Evolutionary conservation across 30 jellyfish, hydroid and myxozoan genomes (phyloP), one percentile per base, ranked within the genome.

Genomic region (Hydractinia symbiolongicarpus): DNA sequence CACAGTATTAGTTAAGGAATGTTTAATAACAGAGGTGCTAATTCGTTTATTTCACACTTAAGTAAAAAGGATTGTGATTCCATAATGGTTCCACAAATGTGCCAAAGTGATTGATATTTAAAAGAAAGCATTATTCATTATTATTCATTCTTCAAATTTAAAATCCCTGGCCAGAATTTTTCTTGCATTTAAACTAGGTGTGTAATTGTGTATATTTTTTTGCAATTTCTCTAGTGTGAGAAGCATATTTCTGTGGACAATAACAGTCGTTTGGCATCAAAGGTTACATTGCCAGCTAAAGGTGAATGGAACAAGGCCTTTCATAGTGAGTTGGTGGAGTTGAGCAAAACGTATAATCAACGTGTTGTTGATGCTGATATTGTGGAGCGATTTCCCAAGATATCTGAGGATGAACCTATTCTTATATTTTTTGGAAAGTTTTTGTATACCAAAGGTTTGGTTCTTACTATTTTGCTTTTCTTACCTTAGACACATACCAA

Each of bases 341-440:
- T 75, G 80, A 15, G 77, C 19, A 55, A 75, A 30, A 54, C 76
- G 16, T 75, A 54, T 55, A 75, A 75, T 54, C 83, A 75, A 55
- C 83, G 83, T 14, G 75, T 53, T 17, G 83, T 75, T 30, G 83
- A 75, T 75, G 5, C 76, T 49, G 83, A 75, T 54, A 75, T 75
- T 50, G 15, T 30, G 50, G 77, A 75, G 53, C 52, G 77, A 75
- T 75, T 75, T 54, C 83, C 83, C 7, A 51, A n/a, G 19, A 75
- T 75, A n/a, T 5, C 15, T 10, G 76, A 75, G 54, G 83, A 75
- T 53, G 83, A 75, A 75, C 83, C 83, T 75, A 80, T 75, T 50
- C 83, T 75, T 51, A 75, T 75, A 44, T 75, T 75, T 54, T 9
- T 75, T 54, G 83, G 83, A 55, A 75, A 75, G 77, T 75, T 75